Evolutionary conservation across 2,797 vertebrate genomes (phyloP), one percentile per base, ranked within the genome.

Genomic region (Podarcis lilfordi): DNA sequence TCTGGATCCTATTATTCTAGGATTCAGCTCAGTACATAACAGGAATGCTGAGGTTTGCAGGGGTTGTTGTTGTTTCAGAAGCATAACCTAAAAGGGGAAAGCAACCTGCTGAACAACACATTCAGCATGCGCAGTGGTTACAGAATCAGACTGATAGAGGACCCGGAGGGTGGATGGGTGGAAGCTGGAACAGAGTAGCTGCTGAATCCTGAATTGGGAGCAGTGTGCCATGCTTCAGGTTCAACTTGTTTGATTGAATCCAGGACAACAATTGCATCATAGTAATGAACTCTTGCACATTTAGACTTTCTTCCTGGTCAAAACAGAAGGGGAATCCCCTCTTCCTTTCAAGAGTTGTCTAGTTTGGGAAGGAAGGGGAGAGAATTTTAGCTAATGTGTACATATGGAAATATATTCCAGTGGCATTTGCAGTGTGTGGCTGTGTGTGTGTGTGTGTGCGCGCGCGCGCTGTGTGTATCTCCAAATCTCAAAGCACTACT

Each of bases 401-500:
- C 89, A 85, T 66, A 66, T 92, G 90, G 85, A 19, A 5, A 89
- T 92, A 93, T 43, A 91, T 92, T 90, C 93, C 80, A 32, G 88
- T 92, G 94, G 86, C 0, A 0, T 82, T 84, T 92, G 90, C 80
- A 94, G 88, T 85, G 88, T 95, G 92, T 94, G 4, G 4, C 17
- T 32, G 19, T 37, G 25, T 90, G 87, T 91, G 93, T 93, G 89
- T 95, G 93, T 93, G 37, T 37, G 37, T 3, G 37, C 35, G 35
- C 35, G 35, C 35, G 35, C 35, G 40, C 4, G 45, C 89, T 40
- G 25, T 90, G 87, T 91, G 89, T 95, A 92, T 93, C 86, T 93
- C 93, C 94, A 97, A 97, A 96, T 93, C 96, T 95, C 92, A 95
- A 92, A 97, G 94, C 95, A 94, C 93, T 92, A 84, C 91, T 91